Evolutionary conservation across 2,113 vertebrate species (phyloP).

Genomic region (Cynoglossus semilaevis): DNA sequence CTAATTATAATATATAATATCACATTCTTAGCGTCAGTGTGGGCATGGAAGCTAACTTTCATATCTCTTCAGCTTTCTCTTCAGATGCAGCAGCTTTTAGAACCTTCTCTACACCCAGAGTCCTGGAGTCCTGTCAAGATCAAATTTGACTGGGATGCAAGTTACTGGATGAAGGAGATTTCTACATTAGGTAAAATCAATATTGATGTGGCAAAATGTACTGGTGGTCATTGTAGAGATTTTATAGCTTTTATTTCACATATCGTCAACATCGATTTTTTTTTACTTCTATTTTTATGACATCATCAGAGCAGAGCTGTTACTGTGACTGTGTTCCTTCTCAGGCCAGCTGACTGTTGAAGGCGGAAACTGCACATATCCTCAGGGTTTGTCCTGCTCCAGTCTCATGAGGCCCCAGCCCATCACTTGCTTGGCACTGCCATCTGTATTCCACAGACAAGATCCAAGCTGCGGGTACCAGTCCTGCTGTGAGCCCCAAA

Average conservation of each 20-base stretch:
- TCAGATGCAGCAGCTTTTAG: slow-evolving; percentile 92
- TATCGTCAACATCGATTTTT: neutral
- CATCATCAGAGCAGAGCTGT: slow-evolving; percentile 5
- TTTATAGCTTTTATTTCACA: neutral
- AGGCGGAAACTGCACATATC: slow-evolving; percentile 76
- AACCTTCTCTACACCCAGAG: slow-evolving; percentile 82
- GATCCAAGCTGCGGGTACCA: slow-evolving; percentile 79
- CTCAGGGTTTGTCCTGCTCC: slow-evolving; percentile 76
- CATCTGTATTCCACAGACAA: slow-evolving; percentile 76
- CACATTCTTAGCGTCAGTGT: neutral
- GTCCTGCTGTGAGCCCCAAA: slow-evolving; percentile 71
- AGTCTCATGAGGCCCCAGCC: slow-evolving; percentile 78
- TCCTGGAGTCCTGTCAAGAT: slow-evolving; percentile 85
- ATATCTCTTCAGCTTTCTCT: slow-evolving; percentile 84
- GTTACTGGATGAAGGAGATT: slow-evolving; percentile 94
- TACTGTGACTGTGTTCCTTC: slow-evolving; percentile 35
- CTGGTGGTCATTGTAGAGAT: neutral
- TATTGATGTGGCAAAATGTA: neutral
- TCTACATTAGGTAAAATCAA: slow-evolving; percentile 82
- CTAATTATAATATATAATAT: too few relatives aligned
- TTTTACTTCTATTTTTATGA: neutral
- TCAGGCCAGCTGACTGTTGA: slow-evolving; percentile 87
- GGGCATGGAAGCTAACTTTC: neutral
- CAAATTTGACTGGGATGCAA: slow-evolving; percentile 96
- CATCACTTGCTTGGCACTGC: slow-evolving; percentile 76